Evolutionary conservation across 2,888 invertebrate genomes (phyloP).

Genomic region (Heliothis peltigera): DNA sequence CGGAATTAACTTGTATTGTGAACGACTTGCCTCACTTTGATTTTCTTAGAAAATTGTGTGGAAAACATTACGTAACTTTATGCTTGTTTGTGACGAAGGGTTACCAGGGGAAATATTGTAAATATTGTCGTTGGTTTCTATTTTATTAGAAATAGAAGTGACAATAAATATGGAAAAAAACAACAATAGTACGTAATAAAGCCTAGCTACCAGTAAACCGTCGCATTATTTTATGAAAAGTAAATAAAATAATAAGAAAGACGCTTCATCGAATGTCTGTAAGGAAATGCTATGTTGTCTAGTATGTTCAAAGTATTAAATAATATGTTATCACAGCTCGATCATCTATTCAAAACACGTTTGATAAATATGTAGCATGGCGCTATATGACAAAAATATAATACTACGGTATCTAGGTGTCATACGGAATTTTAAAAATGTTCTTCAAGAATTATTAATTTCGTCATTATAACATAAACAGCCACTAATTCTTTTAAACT

Average conservation of each 20-base stretch:
- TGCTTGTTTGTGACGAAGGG: background rate
- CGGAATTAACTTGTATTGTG: constrained; percentile 8
- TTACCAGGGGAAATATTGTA: background rate
- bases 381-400: background rate
- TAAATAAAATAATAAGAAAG: background rate
- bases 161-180: too few species aligned
- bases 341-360: background rate
- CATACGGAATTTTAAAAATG: constrained; percentile 20
- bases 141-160: too few species aligned
- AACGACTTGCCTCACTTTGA: background rate
- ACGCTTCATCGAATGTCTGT: background rate
- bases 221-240: background rate
- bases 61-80: background rate
- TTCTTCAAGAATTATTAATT: constrained; percentile 15
- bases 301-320: too few species aligned
- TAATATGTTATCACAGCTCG: too few species aligned
- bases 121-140: background rate
- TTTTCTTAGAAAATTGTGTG: constrained; percentile 19
- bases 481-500: constrained; percentile 51
- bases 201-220: background rate
- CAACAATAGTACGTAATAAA: background rate
- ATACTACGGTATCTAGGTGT: constrained; percentile 1
- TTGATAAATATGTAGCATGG: background rate
- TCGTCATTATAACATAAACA: constrained; percentile 35
- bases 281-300: too few species aligned